Conservation (phyloP, 1,140 invertebrate genomes). For the Orussus abietinus region DNA sequence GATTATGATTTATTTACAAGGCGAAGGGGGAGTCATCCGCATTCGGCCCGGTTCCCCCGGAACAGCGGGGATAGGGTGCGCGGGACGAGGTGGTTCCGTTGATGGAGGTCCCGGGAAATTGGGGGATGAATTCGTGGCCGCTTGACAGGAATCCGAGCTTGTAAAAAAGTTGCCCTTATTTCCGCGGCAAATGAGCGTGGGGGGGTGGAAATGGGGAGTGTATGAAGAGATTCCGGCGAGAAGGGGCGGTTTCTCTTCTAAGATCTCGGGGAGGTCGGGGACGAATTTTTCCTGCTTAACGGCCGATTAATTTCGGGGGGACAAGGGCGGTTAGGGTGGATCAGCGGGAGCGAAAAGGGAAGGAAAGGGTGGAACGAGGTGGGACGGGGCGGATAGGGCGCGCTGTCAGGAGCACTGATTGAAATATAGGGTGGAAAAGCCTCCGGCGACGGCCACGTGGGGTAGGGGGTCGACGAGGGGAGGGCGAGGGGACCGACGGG, state of each 20-base stretch:
- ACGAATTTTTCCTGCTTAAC: conserved; percentile 47
- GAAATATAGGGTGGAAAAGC: conserved; percentile 48
- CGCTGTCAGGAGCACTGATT: conserved; percentile 46
- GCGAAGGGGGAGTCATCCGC: too few species aligned
- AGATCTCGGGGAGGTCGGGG: conserved; percentile 14
- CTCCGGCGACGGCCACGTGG: conserved; percentile 34
- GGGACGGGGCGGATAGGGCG: conserved; percentile 18
- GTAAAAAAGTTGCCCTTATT: background rate
- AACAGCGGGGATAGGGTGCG: too few species aligned
- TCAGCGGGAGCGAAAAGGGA: conserved; percentile 1
- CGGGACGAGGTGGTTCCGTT: too few species aligned
- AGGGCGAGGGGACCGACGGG: conserved; percentile 16
- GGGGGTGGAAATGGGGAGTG: too few species aligned
- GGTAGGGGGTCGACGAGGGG: conserved; percentile 31
- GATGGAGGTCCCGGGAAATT: too few species aligned
- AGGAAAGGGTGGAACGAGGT: background rate
- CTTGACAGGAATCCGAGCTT: background rate
- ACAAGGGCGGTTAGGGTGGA: conserved; percentile 13
- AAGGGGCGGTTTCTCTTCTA: too few species aligned
- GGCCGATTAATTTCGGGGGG: conserved; percentile 40
- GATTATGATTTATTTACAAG: too few species aligned
- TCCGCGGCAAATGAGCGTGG: too few species aligned
- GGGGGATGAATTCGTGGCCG: too few species aligned
- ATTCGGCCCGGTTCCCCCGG: too few species aligned
- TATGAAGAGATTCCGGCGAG: too few species aligned